Evolutionary conservation across 1,140 invertebrate species (phyloP).

Genomic region (Conus betulinus): DNA sequence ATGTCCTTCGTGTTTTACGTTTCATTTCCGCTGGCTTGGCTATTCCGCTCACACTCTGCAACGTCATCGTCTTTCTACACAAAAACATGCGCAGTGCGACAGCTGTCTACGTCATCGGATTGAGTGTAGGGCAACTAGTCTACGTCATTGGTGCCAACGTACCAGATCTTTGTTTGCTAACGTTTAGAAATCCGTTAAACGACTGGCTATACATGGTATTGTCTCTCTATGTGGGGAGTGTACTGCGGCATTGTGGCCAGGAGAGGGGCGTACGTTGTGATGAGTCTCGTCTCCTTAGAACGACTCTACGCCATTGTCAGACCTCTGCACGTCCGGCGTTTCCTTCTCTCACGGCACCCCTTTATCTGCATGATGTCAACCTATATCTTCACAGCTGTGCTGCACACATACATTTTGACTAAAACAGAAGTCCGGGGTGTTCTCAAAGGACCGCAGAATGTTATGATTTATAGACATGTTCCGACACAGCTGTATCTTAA

Average conservation of each 20-base stretch:
- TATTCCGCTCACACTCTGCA: neutral
- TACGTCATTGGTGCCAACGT: neutral
- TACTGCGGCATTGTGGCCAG: neutral
- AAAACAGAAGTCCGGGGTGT: neutral
- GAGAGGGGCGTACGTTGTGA: no score
- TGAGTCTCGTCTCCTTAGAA: no score
- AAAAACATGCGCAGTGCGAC: neutral
- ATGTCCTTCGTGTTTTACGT: no score
- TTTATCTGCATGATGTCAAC: neutral
- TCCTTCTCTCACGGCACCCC: neutral
- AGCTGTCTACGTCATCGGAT: neutral
- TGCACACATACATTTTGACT: neutral
- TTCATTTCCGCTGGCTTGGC: neutral
- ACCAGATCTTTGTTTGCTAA: neutral
- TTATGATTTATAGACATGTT: neutral
- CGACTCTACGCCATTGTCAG: neutral
- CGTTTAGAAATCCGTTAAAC: neutral
- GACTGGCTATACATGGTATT: neutral
- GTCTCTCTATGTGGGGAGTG: neutral
- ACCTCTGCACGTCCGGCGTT: neutral
- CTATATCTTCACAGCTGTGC: neutral
- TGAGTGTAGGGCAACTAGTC: neutral
- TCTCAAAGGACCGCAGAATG: neutral
- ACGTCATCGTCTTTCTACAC: neutral
- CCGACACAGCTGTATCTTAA: neutral